phyloP scores from a whole-genome alignment of 2,888 invertebrate species.

The Alsophila aescularia region DNA sequence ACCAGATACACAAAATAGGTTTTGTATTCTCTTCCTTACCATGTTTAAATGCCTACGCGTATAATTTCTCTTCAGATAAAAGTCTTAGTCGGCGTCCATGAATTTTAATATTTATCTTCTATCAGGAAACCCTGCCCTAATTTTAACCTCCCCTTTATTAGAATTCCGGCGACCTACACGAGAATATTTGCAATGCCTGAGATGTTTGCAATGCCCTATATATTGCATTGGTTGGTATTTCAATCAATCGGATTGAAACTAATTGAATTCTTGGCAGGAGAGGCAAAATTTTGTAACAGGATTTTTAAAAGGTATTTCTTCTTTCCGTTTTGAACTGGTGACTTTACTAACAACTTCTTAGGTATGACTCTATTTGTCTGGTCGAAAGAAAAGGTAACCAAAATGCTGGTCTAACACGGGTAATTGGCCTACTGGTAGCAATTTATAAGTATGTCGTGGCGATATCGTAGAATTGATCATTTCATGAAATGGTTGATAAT shows the following conservation, averaged over 20 bases:
- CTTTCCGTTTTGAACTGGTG: no score
- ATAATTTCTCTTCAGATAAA: neutral
- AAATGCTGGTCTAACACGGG: no score
- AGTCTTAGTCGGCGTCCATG: neutral
- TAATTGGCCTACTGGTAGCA: no score
- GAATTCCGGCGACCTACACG: constrained; percentile 16
- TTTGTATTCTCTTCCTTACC: no score
- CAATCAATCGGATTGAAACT: constrained; percentile 12
- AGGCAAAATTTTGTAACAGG: neutral
- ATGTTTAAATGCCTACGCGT: constrained; percentile 1
- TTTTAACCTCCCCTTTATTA: constrained; percentile 22
- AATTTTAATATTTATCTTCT: constrained; percentile 19
- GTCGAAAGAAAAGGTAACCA: no score
- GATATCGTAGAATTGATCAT: no score
- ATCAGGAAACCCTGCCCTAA: constrained; percentile 10
- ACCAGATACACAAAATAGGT: no score
- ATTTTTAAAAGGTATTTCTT: no score
- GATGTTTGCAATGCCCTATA: constrained; percentile 7
- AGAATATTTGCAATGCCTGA: constrained; percentile 15
- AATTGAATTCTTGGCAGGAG: constrained; percentile 18
- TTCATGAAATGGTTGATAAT: no score
- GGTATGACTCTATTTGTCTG: no score
- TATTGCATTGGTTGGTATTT: constrained; percentile 11
- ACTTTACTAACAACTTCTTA: no score
- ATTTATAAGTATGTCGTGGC: no score